phyloP scores from a whole-genome alignment of 2,888 invertebrate genomes.

The Drosophila mimetica region DNA sequence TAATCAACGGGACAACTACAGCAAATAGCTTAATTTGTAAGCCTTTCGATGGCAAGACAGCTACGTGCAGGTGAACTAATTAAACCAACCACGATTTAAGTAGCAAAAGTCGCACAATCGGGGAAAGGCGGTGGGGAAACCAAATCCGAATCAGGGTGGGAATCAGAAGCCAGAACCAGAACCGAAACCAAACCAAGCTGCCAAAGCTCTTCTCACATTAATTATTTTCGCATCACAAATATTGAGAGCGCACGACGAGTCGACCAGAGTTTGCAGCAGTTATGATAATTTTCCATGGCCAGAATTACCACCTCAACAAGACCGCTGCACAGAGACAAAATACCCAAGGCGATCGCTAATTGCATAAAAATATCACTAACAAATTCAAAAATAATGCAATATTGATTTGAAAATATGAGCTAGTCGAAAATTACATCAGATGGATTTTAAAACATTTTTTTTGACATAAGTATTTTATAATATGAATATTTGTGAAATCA shows the following conservation, averaged over 20 bases:
- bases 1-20: conserved; percentile 59
- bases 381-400: not conserved
- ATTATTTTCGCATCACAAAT: conserved; percentile 74
- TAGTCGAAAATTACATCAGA: too few relatives aligned
- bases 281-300: conserved; percentile 67
- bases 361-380: not conserved
- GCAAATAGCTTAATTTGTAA: conserved; percentile 75
- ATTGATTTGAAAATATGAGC: too few relatives aligned
- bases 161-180: conserved; percentile 23
- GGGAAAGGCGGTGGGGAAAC: not conserved
- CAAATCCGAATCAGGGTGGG: conserved; percentile 26
- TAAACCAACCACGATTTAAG: conserved; percentile 54
- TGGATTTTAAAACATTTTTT: too few relatives aligned
- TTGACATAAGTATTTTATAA: too few relatives aligned
- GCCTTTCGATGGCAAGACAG: conserved; percentile 46
- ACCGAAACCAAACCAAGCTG: conserved; percentile 27
- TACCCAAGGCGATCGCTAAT: not conserved
- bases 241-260: conserved; percentile 56
- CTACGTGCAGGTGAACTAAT: conserved; percentile 68
- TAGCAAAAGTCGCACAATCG: conserved; percentile 44
- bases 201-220: conserved; percentile 72
- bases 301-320: conserved; percentile 6
- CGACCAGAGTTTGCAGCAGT: conserved; percentile 43
- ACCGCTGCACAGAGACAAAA: conserved; percentile 3
- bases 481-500: too few relatives aligned